Evolutionary conservation across 2,888 invertebrate species (phyloP).

Genomic region (Pomacea canaliculata): DNA sequence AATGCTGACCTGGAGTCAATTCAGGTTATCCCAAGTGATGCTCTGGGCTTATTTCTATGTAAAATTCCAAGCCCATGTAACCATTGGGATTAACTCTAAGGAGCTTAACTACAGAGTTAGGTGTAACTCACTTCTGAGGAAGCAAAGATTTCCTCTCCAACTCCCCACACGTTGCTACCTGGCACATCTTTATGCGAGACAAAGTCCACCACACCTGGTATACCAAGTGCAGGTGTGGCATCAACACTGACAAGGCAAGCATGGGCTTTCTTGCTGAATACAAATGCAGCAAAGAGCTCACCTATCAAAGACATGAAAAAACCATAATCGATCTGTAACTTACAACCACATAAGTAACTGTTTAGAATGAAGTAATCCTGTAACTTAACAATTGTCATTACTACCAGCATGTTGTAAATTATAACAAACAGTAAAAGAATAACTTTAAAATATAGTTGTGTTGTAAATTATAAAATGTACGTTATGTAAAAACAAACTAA

Average conservation of each 20-base stretch:
- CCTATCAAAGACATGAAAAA: slow-evolving; percentile 58
- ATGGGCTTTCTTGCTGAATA: slow-evolving; percentile 84
- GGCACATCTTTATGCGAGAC: slow-evolving; percentile 84
- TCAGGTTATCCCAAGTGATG: too few relatives aligned
- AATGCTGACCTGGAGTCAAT: too few relatives aligned
- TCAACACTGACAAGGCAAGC: slow-evolving; percentile 85
- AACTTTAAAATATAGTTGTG: too few relatives aligned
- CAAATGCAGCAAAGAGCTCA: slow-evolving; percentile 85
- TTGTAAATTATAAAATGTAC: too few relatives aligned
- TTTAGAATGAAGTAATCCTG: too few relatives aligned
- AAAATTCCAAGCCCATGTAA: slow-evolving; percentile 17
- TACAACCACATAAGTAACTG: too few relatives aligned
- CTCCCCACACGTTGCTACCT: slow-evolving; percentile 78
- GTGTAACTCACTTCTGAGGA: slow-evolving; percentile 77
- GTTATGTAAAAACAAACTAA: too few relatives aligned
- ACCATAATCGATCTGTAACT: too few relatives aligned
- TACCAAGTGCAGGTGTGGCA: slow-evolving; percentile 78
- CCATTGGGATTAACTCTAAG: slow-evolving; percentile 25
- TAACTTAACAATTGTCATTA: too few relatives aligned
- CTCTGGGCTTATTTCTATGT: neutral
- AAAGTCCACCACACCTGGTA: slow-evolving; percentile 87
- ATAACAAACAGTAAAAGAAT: too few relatives aligned
- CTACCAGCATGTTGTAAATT: too few relatives aligned
- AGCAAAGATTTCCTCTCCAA: slow-evolving; percentile 90
- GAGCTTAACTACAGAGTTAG: slow-evolving; percentile 66